Base-by-base conservation (phyloP, 2,113 vertebrate genomes). In the Pachypanchax playfairii region DNA sequence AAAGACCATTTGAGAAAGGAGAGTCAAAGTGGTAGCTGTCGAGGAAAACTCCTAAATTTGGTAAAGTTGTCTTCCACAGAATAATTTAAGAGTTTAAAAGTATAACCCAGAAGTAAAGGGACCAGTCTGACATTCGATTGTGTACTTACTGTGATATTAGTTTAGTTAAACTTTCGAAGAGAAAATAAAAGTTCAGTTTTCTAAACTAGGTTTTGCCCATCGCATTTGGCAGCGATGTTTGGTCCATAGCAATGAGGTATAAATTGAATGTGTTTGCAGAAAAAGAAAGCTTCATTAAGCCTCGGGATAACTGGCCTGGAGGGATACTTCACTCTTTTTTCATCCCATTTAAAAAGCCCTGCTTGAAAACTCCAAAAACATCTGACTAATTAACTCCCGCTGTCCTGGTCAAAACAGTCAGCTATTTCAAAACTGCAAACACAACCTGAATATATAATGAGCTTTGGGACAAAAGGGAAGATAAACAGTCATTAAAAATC, bases 211-310 rank as follows among this genome's bases (percentile, higher is more conserved):
- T 18, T 47, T 70, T 52, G 21, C 1, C 36, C 12, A 25, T 51
- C n/a, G 33, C 35, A 42, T 55, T 58, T 77, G 56, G 60, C 47
- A 65, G 33, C 31, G 26, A 51, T 43, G 54, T 62, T 73, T 54
- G 50, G 18, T 58, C 71, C 51, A 65, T 49, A 47, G 79, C 36
- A 53, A 12, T 62, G 33, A 79, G 11, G 33, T 61, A 58, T 59
- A 11, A 68, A 84, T 79, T 42, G 83, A 82, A 78, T 75, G 54
- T 36, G 68, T 75, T 60, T 51, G 70, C 74, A 76, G 35, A 79
- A 76, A 83, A 65, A 59, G 12, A 70, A 55, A 47, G 52, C 70
- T 67, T 75, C 55, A 79, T 84, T 88, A 87, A 78, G 71, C 28
- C 50, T 64, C 54, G 68, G 76, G 60, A 82, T 79, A 71, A 71